Conservation (phyloP, 2,888 invertebrate genomes). For the Clanis bilineata region DNA sequence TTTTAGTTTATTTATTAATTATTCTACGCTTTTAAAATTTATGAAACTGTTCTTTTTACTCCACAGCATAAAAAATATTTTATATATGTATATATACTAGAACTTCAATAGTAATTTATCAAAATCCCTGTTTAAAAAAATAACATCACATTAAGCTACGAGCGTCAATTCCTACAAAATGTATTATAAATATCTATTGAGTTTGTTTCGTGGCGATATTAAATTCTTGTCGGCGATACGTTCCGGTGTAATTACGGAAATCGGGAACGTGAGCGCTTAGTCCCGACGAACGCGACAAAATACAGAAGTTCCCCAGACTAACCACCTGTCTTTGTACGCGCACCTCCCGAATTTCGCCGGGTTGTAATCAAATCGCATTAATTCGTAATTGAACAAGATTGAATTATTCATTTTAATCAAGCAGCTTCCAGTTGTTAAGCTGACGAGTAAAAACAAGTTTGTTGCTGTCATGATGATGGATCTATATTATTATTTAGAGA, state of each 20-base stretch:
- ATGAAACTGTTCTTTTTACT: too few species aligned
- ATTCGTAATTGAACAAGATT: neutral
- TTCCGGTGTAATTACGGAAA: neutral
- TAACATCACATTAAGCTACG: neutral
- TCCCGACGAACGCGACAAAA: neutral
- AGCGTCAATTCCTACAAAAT: slow-evolving; percentile 7
- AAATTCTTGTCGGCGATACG: slow-evolving; percentile 1
- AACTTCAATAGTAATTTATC: neutral
- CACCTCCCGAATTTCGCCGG: neutral
- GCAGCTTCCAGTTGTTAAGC: too few species aligned
- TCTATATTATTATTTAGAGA: too few species aligned
- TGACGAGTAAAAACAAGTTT: too few species aligned
- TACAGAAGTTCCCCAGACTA: neutral
- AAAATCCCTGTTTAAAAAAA: neutral
- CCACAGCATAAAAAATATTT: too few species aligned
- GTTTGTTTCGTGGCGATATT: slow-evolving; percentile 6
- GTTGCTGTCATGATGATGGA: too few species aligned
- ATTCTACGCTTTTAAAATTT: too few species aligned
- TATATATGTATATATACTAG: too few species aligned
- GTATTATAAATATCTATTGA: slow-evolving; percentile 10
- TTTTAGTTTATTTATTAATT: too few species aligned
- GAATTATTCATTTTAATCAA: neutral
- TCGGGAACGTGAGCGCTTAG: neutral
- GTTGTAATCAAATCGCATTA: neutral
- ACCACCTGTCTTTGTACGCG: neutral